These are phyloP conservation scores for Coelopa pilipes DNA, from an alignment of 2,888 invertebrate genomes.

Conservation along the genomic window DNA sequence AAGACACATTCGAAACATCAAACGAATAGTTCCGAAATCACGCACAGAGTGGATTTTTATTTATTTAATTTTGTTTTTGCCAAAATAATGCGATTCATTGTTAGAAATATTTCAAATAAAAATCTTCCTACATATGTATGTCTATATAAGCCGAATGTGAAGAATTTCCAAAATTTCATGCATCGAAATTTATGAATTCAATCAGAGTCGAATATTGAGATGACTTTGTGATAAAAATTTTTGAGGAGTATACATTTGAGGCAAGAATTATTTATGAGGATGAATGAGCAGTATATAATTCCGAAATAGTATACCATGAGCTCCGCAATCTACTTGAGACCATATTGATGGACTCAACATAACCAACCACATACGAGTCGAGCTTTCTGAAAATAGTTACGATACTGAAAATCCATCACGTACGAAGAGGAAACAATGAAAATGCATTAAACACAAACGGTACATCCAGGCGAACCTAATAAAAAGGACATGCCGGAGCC, in stretches of 20 bases:
- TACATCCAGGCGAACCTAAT: too few species aligned
- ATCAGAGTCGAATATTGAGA: neutral
- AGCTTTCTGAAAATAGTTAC: too few species aligned
- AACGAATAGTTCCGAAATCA: conserved; percentile 24
- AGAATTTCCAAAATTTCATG: neutral
- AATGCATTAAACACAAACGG: too few species aligned
- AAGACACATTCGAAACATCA: conserved; percentile 26
- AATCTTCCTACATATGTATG: too few species aligned
- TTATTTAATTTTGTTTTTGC: neutral
- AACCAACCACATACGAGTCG: too few species aligned
- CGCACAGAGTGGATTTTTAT: neutral
- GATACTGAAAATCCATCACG: too few species aligned
- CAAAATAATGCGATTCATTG: neutral
- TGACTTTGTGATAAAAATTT: neutral
- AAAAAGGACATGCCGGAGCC: too few species aligned
- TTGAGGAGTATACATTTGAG: neutral
- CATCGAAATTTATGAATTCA: neutral
- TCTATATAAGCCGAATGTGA: neutral
- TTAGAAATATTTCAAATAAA: neutral
- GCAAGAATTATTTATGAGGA: neutral
- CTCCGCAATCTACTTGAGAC: neutral
- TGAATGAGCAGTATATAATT: too few species aligned
- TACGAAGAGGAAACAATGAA: too few species aligned
- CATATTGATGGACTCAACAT: neutral
- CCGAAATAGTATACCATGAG: neutral